A percentile compares a stretch with the other conserved stretches of the same genome.
phyloP scores from a whole-genome alignment of 2,113 vertebrate species.

The Lontra canadensis region DNA sequence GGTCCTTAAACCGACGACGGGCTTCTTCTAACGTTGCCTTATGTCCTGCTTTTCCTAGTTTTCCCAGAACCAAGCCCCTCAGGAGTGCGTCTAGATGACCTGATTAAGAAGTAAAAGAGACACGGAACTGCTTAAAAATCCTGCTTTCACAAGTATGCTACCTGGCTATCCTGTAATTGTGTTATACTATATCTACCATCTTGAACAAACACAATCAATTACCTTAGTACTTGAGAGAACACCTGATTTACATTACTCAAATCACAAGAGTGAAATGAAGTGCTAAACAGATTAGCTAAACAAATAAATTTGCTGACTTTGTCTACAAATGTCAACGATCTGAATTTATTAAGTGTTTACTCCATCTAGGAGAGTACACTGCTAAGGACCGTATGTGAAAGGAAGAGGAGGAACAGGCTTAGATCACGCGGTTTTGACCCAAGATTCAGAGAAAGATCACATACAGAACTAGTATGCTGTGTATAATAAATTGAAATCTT shows the following conservation, averaged over 20 bases:
- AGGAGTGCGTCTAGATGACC: slow-evolving; percentile 96
- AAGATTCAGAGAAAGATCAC: slow-evolving; percentile 22
- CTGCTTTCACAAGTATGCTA: slow-evolving; percentile 8
- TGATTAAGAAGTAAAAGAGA: slow-evolving; percentile 68
- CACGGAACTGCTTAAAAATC: neutral
- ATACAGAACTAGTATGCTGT: neutral
- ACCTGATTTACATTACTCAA: slow-evolving; percentile 31
- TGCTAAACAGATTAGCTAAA: neutral
- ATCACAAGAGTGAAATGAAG: slow-evolving; percentile 1
- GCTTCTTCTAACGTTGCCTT: slow-evolving; percentile 97
- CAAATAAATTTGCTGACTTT: slow-evolving; percentile 20
- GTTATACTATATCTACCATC: neutral
- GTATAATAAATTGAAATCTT: slow-evolving; percentile 4
- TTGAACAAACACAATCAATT: slow-evolving; percentile 35
- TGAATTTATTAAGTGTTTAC: slow-evolving; percentile 6
- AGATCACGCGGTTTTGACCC: neutral
- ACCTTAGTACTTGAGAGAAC: neutral
- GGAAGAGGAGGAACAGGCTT: neutral
- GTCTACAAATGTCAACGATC: neutral
- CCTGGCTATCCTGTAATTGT: neutral
- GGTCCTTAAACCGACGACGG: slow-evolving; percentile 95
- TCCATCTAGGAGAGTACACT: neutral
- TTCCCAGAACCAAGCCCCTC: slow-evolving; percentile 94
- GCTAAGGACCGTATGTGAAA: slow-evolving; percentile 1
- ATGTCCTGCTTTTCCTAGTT: slow-evolving; percentile 97